Evolutionary conservation across 2,113 vertebrate species (phyloP), one percentile per base, ranked within the genome.

Genomic region (Lophotis ruficrista): DNA sequence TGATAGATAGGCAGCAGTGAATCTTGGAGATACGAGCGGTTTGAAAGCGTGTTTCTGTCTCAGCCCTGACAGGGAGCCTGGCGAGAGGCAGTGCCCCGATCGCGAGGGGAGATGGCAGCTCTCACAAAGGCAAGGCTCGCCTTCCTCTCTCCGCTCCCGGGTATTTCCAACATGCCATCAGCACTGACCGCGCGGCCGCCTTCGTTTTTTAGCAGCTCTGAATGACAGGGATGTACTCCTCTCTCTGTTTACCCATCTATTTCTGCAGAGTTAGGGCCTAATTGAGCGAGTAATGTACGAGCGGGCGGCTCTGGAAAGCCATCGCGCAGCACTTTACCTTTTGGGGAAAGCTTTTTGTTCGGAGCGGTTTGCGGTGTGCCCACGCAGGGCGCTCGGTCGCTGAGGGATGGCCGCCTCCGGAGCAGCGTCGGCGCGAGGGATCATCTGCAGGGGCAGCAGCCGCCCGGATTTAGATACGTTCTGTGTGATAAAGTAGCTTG

Each of bases 81-180:
- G 80, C 10, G 18, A 35, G 31, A 33, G 80, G 21, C 7, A 2
- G 70, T 64, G 89, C 88, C 33, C 5, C 7, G 33, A 4, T 35
- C 37, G 60, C 11, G 1, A 11, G 45, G 38, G 66, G 30, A 35
- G 45, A 30, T 65, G 27, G 4, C 31, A 30, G 2, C 23, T 24
- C 50, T 15, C 4, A 1, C 2, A 15, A 8, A 14, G 69, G n/a
- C 77, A 37, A 11, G 21, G 77, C 45, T 33, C 5, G 11, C 19
- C 48, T 30, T 45, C 10, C 41, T 12, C 43, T 23, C 66, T 8
- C 10, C 28, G 21, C 9, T 4, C 33, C 48, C 2, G 25, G 1
- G 0, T 3, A 1, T 13, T 53, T 21, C 64, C 37, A 58, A 19
- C 48, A 4, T 2, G 0, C 37, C 0, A 14, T 48, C 64, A 2